Evolutionary conservation across 1,140 invertebrate species (phyloP), one percentile per base, ranked within the genome.

Genomic region (Argopecten irradians): DNA sequence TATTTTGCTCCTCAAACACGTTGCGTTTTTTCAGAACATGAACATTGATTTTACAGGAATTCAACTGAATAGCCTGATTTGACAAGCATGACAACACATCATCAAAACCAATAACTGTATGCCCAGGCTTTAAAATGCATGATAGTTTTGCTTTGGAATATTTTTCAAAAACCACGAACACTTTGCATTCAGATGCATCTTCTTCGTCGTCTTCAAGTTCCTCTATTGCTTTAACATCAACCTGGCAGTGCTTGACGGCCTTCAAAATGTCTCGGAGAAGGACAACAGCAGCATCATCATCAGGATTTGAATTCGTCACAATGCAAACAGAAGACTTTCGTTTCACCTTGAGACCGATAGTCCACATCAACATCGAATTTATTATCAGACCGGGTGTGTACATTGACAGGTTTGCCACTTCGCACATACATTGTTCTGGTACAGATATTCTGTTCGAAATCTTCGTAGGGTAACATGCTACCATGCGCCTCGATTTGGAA

Each of bases 351-450:
- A n/a, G 13, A n/a, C 19, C 5, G 7, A 87, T 36, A 36, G 86
- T 3, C 14, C 14, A n/a, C 34, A 87, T 19, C 28, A 87, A 19
- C 28, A 39, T 36, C 0, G 55, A 13, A 5, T 5, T 28, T 22
- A 82, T 19, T 5, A 86, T n/a, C 0, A 84, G 19, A 46, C 87
- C 84, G 16, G 84, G 86, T 83, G 34, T 32, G 55, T 90, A 89
- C 14, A 19, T n/a, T 14, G 89, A 84, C 34, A 90, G 28, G 2
- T 35, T 1, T 32, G 5, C 28, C 34, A 55, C 22, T 1, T 71
- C 5, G 32, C 33, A 86, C 34, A 86, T 35, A 41, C 71, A 86
- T 39, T 32, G 0, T n/a, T 71, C 36, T 83, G 89, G 89, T 9
- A 89, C 86, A 13, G 32, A 22, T n/a, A 82, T 83, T 34, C 0